These are phyloP conservation scores for Lycaon pictus DNA, from an alignment of 2,113 vertebrate species.

Conservation along the genomic window DNA sequence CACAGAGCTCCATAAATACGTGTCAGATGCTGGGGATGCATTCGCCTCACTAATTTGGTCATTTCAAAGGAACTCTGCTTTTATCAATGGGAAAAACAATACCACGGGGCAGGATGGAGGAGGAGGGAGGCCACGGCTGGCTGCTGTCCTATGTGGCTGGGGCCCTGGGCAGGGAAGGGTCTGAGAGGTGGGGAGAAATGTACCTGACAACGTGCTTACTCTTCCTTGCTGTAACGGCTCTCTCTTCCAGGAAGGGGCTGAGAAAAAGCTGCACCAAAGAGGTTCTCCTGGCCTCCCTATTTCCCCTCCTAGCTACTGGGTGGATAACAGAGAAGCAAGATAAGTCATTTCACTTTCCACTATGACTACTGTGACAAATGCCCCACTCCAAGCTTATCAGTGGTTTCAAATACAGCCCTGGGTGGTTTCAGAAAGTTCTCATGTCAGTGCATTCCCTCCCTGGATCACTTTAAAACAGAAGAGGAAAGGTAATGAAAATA, in stretches of 20 bases:
- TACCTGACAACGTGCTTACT: no score
- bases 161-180: background rate
- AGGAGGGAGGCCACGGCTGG: background rate
- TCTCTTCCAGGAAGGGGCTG: background rate
- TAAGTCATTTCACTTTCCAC: constrained; percentile 35
- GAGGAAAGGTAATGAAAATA: background rate
- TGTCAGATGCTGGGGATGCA: background rate
- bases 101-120: background rate
- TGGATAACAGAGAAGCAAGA: background rate
- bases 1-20: background rate
- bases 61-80: background rate
- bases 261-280: background rate
- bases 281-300: background rate
- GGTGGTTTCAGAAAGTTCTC: background rate
- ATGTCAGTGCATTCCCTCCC: background rate
- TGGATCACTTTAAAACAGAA: background rate
- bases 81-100: background rate
- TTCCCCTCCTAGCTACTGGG: background rate
- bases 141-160: background rate
- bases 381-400: background rate
- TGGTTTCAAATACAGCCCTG: background rate
- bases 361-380: background rate
- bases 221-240: background rate
- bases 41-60: background rate
- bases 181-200: background rate